Percentiles rank a stretch among this genome's conserved stretches.
These are phyloP conservation scores for Chloebia gouldiae DNA, from an alignment of 2,113 vertebrate genomes.

Conservation along the genomic window DNA sequence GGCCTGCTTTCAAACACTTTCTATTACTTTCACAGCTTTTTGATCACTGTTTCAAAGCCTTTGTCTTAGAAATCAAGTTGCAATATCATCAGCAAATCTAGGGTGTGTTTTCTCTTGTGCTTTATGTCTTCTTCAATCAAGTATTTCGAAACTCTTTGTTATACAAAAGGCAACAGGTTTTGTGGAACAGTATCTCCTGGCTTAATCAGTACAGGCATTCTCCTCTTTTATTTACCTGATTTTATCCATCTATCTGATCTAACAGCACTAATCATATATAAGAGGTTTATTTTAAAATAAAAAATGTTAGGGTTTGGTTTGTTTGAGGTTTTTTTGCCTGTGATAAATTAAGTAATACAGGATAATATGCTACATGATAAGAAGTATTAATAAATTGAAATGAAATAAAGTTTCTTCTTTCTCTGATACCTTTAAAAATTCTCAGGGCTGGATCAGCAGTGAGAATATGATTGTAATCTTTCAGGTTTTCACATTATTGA, in stretches of 20 bases:
- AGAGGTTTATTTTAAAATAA: neutral
- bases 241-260: neutral
- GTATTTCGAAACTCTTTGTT: neutral
- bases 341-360: neutral
- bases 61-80: neutral
- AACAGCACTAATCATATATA: neutral
- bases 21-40: neutral
- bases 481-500: neutral
- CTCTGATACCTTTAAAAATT: neutral
- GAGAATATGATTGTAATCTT: neutral
- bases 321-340: neutral
- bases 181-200: neutral
- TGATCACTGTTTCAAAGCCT: neutral
- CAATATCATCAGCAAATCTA: neutral
- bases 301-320: neutral
- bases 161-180: neutral
- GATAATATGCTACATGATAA: neutral
- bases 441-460: neutral
- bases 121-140: neutral
- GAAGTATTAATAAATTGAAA: neutral
- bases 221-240: neutral
- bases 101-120: neutral
- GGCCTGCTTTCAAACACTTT: neutral
- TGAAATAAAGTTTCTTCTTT: neutral
- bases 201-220: neutral